Base-by-base conservation (phyloP, 2,888 invertebrate genomes). In the Tromatobia lineatoria region DNA sequence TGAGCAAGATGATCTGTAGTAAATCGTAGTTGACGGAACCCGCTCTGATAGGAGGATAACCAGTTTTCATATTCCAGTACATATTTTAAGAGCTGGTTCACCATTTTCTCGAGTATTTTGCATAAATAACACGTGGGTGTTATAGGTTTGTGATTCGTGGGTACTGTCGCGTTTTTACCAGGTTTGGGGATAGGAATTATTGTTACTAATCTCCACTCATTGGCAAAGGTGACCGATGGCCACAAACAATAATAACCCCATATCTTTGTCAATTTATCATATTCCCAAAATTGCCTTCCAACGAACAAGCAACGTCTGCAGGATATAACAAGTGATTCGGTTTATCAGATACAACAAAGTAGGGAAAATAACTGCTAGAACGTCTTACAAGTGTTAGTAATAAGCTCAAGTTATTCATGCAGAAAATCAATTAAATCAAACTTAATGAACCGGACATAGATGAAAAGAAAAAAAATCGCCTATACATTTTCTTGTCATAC, bases 221-320 rank as follows among this genome's bases (percentile, higher is more conserved):
- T 15, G n/a, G n/a, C n/a, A 50, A 50, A 50, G 50, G 50, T n/a
- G 50, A n/a, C 6, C n/a, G 50, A n/a, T n/a, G 1, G 15, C 50
- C 50, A 50, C 50, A 69, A 70, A 70, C 59, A 52, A 52, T 83
- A 47, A 52, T 29, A 59, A 34, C n/a, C 29, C 54, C 47, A 18
- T 45, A 70, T 69, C 54, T 64, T 61, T 34, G 47, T 47, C 38
- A 45, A 79, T 83, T 64, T 54, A 52, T 83, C 70, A 75, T 75
- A 18, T 57, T 64, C 20, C 23, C 23, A 38, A 61, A 74, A 57
- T 42, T 34, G 45, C 54, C 59, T 67, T 42, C 47, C 47, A 42
- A 29, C 13, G 13, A 45, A 74, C 38, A 59, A 29, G n/a, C 59
- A 29, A 34, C n/a, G 50, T 45, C 42, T 13, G 42, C 54, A 45